Percentiles rank a stretch among this genome's conserved stretches.
Evolutionary conservation across 2,113 vertebrate genomes (phyloP).

Genomic region (Pogona vitticeps): DNA sequence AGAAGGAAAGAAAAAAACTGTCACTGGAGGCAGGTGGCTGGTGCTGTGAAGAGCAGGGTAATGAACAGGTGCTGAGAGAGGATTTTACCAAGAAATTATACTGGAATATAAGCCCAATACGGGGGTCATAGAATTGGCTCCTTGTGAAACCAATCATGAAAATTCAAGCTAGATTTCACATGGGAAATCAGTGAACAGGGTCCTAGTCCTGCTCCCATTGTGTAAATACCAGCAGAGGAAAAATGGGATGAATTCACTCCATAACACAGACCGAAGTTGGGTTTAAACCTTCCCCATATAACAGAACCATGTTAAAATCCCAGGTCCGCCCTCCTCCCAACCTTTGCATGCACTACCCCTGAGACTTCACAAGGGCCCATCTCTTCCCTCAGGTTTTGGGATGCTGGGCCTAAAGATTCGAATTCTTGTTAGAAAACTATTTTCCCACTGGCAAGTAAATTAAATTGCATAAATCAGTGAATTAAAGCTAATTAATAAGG

Average conservation of each 20-base stretch:
- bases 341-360: not conserved
- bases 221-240: not conserved
- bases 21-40: not conserved
- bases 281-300: too few species aligned
- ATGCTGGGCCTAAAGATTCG: too few species aligned
- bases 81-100: conserved; percentile 3
- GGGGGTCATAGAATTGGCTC: not conserved
- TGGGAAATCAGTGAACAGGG: not conserved
- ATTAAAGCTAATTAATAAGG: too few species aligned
- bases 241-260: not conserved
- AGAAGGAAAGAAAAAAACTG: not conserved
- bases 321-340: not conserved
- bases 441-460: too few species aligned
- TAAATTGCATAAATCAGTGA: too few species aligned
- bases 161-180: not conserved
- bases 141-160: not conserved
- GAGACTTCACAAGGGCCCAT: too few species aligned
- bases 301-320: not conserved
- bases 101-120: not conserved
- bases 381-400: too few species aligned
- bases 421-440: too few species aligned
- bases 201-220: too few species aligned
- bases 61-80: conserved; percentile 13
- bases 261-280: too few species aligned
- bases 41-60: not conserved